These are phyloP conservation scores for Australoheros scitulus DNA, from an alignment of 2,113 vertebrate genomes.

Conservation along the genomic window DNA sequence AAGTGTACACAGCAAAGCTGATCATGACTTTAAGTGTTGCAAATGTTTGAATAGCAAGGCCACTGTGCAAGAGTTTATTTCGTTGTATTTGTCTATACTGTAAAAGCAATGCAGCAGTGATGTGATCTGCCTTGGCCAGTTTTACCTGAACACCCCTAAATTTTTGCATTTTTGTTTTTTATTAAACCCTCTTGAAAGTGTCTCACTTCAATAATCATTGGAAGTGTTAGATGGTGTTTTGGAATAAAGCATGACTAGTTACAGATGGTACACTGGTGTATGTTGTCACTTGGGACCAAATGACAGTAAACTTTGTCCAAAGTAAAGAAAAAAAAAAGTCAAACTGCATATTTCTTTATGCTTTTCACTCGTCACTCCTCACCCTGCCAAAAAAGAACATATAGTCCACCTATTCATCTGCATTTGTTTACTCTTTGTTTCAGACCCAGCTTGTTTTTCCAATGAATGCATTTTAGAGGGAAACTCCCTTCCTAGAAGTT, in stretches of 20 bases:
- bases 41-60: constrained; percentile 8
- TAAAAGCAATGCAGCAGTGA: not conserved
- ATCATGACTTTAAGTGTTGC: constrained; percentile 32
- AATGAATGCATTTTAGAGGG: constrained; percentile 41
- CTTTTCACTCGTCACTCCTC: constrained; percentile 50
- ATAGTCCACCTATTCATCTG: constrained; percentile 46
- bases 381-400: constrained; percentile 37
- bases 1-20: constrained; percentile 8
- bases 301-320: constrained; percentile 31
- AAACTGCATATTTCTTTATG: constrained; percentile 26
- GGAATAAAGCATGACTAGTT: not conserved
- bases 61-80: not conserved
- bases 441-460: constrained; percentile 54
- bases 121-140: not conserved
- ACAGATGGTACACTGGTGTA: not conserved
- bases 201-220: not conserved
- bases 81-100: not conserved
- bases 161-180: not conserved
- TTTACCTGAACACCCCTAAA: not conserved
- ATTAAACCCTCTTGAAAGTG: not conserved
- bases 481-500: constrained; percentile 60
- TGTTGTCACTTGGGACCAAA: not conserved
- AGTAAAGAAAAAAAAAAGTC: constrained; percentile 19
- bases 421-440: constrained; percentile 59
- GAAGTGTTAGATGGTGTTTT: not conserved